These are phyloP conservation scores for Ecdyonurus torrentis DNA, from an alignment of 2,888 invertebrate species.

Conservation along the genomic window DNA sequence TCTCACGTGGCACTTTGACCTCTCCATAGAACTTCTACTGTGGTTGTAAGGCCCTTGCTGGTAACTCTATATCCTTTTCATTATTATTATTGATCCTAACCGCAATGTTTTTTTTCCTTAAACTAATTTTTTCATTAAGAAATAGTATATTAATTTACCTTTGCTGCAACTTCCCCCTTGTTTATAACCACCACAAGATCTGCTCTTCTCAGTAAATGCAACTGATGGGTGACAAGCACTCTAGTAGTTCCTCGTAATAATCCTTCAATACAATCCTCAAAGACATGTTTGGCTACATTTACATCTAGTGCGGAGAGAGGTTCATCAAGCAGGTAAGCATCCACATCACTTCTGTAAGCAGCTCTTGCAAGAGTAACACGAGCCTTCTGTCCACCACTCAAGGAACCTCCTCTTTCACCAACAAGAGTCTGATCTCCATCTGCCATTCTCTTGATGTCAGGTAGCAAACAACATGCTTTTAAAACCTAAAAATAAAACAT, in stretches of 20 bases:
- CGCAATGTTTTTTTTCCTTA: too few species aligned
- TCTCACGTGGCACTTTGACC: too few species aligned
- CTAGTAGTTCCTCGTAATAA: constrained; percentile 47
- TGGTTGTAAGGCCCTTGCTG: too few species aligned
- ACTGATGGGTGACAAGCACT: constrained; percentile 68
- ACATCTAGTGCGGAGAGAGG: constrained; percentile 87
- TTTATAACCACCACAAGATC: constrained; percentile 45
- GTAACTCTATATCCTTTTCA: too few species aligned
- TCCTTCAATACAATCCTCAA: constrained; percentile 55
- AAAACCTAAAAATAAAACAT: constrained; percentile 30
- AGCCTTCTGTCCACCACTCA: constrained; percentile 69
- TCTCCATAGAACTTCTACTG: too few species aligned
- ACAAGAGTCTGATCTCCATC: constrained; percentile 56
- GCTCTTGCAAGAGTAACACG: constrained; percentile 53
- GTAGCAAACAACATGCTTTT: constrained; percentile 41
- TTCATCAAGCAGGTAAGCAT: constrained; percentile 55
- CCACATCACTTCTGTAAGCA: constrained; percentile 9
- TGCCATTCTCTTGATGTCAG: constrained; percentile 52
- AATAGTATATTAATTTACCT: too few species aligned
- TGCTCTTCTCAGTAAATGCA: constrained; percentile 54
- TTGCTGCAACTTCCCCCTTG: constrained; percentile 27
- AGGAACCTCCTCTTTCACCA: constrained; percentile 59
- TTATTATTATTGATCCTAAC: too few species aligned
- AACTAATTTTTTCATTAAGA: too few species aligned
- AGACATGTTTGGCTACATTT: constrained; percentile 74